phyloP scores from a whole-genome alignment of 2,888 invertebrate species.

The Stramonita haemastoma region DNA sequence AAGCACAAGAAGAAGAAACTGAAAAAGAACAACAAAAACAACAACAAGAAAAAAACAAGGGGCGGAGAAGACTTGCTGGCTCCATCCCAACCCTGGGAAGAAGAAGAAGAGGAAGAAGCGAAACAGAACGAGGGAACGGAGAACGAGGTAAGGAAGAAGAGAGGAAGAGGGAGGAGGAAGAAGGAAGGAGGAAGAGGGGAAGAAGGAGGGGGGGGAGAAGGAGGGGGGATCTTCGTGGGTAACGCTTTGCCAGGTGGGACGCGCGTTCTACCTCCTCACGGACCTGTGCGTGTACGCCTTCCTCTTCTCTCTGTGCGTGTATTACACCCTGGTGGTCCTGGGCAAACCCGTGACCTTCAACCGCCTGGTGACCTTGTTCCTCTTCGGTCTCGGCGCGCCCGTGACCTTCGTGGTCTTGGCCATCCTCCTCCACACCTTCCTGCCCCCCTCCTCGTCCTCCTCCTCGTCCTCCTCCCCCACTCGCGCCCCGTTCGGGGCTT shows the following conservation, averaged over 20 bases:
- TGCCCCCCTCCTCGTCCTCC: background rate
- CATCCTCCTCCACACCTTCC: constrained; percentile 39
- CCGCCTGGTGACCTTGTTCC: constrained; percentile 23
- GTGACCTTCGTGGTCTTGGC: constrained; percentile 14
- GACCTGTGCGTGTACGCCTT: constrained; percentile 31
- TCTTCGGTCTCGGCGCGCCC: constrained; percentile 24
- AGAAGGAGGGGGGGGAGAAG: background rate
- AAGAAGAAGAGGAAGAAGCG: background rate
- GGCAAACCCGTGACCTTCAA: constrained; percentile 25
- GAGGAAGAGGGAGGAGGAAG: background rate
- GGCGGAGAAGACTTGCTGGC: background rate
- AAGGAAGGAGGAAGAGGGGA: background rate
- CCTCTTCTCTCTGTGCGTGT: constrained; percentile 19
- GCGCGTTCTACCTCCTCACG: constrained; percentile 29
- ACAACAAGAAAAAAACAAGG: background rate
- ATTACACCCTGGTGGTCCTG: constrained; percentile 38
- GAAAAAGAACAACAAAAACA: no score
- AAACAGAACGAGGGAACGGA: no score
- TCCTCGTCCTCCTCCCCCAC: no score
- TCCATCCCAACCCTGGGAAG: background rate
- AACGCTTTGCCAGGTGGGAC: constrained; percentile 37
- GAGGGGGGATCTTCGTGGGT: background rate
- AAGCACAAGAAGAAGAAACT: no score
- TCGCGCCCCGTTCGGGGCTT: background rate
- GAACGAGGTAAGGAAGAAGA: background rate